Evolutionary conservation across 2,797 vertebrate species (phyloP), one percentile per base, ranked within the genome.

Genomic region (Phalloptychus januarius): DNA sequence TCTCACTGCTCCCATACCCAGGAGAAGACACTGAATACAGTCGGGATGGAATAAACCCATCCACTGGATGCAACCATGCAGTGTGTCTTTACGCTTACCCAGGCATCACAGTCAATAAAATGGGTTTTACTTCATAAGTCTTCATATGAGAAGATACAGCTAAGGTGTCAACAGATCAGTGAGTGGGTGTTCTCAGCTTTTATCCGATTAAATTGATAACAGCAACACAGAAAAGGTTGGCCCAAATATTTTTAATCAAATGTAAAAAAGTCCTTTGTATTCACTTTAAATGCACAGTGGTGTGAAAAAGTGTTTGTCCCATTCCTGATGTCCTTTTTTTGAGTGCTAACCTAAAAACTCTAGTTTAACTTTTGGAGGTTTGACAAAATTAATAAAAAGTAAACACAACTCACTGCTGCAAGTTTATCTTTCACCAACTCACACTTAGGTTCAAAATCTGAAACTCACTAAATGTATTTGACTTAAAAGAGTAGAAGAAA

Each of bases 31-130:
- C 86, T 83, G 67, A 74, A 77, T 79, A 82, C 85, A 86, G 89
- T 76, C 80, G 82, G 81, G 80, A 77, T 48, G 76, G 83, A 86
- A 86, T 80, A 72, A 77, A 72, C 13, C 83, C 80, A 86, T 90
- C 88, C 87, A 86, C 89, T 87, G 88, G 89, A 90, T 78, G 80
- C 76, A 87, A 79, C 83, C 76, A 87, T 89, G 54, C 31, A 33
- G 10, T 73, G 74, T 52, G 75, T 90, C 78, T 87, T 78, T 38
- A 56, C 74, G 74, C 85, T 88, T 83, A 82, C 80, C 76, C 78
- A 80, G 71, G 78, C 86, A 54, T 81, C 16, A 45, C 87, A 81
- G 91, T 86, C 88, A 78, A 76, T 77, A 75, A 83, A 86, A 79
- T 31, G 44, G 8, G 5, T 54, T 79, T 81, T 63, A 83, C 77